Evolutionary conservation across 1,140 invertebrate genomes (phyloP).

Genomic region (Andricus grossulariae): DNA sequence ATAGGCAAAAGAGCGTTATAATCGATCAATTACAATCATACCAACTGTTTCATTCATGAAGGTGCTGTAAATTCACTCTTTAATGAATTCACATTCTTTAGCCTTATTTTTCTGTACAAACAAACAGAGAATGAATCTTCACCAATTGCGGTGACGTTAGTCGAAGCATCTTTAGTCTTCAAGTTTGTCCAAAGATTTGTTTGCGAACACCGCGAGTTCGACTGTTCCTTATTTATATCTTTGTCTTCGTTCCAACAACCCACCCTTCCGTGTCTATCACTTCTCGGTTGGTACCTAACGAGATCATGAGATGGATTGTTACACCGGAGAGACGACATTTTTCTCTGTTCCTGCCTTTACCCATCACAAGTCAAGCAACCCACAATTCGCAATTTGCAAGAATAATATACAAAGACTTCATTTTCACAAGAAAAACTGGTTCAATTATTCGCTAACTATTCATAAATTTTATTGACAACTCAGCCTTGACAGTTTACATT

Average conservation of each 20-base stretch:
- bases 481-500: background rate
- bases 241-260: slow-evolving; percentile 31
- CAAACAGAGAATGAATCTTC: slow-evolving; percentile 20
- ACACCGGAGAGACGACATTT: slow-evolving; percentile 48
- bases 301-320: slow-evolving; percentile 59
- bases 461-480: background rate
- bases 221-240: slow-evolving; percentile 30
- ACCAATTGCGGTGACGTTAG: slow-evolving; percentile 30
- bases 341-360: slow-evolving; percentile 10
- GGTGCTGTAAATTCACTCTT: slow-evolving; percentile 6
- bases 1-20: background rate
- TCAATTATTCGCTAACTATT: background rate
- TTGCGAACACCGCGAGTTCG: slow-evolving; percentile 20
- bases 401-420: background rate
- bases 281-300: slow-evolving; percentile 51
- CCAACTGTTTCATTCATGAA: background rate
- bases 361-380: slow-evolving; percentile 14
- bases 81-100: slow-evolving; percentile 2
- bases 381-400: slow-evolving; percentile 25
- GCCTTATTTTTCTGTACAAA: background rate
- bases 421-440: background rate
- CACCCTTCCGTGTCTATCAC: slow-evolving; percentile 38
- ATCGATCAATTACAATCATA: background rate
- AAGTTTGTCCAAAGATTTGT: slow-evolving; percentile 24
- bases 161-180: slow-evolving; percentile 19